Evolutionary conservation across 1,140 invertebrate genomes (phyloP), one percentile per base, ranked within the genome.

Genomic region (Hycleus cichorii): DNA sequence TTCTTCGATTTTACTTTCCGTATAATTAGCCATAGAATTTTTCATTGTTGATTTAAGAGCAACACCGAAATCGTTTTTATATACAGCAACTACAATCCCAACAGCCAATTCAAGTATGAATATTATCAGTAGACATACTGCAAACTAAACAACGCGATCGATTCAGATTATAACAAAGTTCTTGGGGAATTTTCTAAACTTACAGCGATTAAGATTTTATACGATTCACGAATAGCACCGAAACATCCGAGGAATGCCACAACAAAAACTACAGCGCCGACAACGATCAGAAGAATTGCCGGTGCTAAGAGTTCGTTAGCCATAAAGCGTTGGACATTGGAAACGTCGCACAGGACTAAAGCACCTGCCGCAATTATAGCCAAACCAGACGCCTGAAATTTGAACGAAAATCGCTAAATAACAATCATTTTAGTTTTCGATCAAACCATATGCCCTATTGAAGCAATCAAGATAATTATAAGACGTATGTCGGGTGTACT

Each of bases 181-280:
- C 27, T 43, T 39, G 39, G 6, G 12, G 9, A 53, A 58, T 59
- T 11, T n/a, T 42, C 18, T 18, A 18, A 27, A 73, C 78, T 78
- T 72, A 87, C 85, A 9, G 80, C 83, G 32, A 86, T 76, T 1
- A 88, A 70, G 67, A 89, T 76, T 42, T 79, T 81, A 47, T 81
- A 80, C 49, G 81, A 85, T 68, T 88, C 86, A 60, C 81, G 80
- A 40, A 87, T 81, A 5, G 86, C 86, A 5, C 87, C 87, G 63
- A 84, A 89, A 68, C 87, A 89, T 62, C 87, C 87, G 49, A 88
- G 72, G 58, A 86, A 87, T 4, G 86, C 85, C 40, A 88, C 79
- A n/a, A 87, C 61, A 61, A 88, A 87, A 40, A 87, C 80, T n/a
- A 88, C 76, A 3, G 76, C 60, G 3, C 87, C 87, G 32, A 82